A percentile compares a stretch with the other conserved stretches of the same genome.
Conservation (phyloP, 2,797 vertebrate species). For the Merluccius polli region DNA sequence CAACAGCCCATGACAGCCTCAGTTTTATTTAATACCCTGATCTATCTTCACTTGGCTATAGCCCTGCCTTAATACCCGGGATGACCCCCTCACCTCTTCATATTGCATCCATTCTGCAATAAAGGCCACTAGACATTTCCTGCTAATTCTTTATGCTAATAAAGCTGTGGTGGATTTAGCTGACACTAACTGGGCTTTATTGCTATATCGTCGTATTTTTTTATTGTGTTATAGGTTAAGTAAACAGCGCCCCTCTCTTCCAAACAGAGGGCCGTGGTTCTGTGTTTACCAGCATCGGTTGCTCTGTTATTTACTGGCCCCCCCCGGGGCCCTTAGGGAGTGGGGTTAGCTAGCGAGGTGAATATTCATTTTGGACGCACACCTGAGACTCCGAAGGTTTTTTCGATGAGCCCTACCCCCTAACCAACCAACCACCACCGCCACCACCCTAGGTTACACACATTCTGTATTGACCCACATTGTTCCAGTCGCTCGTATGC, state of each 20-base stretch:
- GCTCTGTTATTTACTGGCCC: constrained; percentile 63
- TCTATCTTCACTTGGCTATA: constrained; percentile 2
- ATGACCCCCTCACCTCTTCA: neutral
- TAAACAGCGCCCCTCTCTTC: constrained; percentile 56
- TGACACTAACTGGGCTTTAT: constrained; percentile 63
- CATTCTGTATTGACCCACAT: constrained; percentile 38
- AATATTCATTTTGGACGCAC: constrained; percentile 82
- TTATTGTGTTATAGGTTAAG: constrained; percentile 58
- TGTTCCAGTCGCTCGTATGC: constrained; percentile 39
- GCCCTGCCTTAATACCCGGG: neutral
- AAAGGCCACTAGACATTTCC: constrained; percentile 8
- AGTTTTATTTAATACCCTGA: too few species aligned
- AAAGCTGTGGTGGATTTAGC: constrained; percentile 55
- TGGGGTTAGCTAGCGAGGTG: constrained; percentile 71
- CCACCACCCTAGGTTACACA: constrained; percentile 16
- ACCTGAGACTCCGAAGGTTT: constrained; percentile 71
- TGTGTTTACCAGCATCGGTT: constrained; percentile 54
- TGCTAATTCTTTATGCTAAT: constrained; percentile 50
- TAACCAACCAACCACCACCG: too few species aligned
- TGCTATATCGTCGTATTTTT: constrained; percentile 45
- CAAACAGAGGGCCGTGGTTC: constrained; percentile 46
- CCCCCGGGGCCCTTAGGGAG: constrained; percentile 54
- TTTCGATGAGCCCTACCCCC: constrained; percentile 23
- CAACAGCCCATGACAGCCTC: too few species aligned
- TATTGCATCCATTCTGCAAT: constrained; percentile 22